Conservation (phyloP, 2,113 vertebrate species). For the Paedocypris sp. region DNA sequence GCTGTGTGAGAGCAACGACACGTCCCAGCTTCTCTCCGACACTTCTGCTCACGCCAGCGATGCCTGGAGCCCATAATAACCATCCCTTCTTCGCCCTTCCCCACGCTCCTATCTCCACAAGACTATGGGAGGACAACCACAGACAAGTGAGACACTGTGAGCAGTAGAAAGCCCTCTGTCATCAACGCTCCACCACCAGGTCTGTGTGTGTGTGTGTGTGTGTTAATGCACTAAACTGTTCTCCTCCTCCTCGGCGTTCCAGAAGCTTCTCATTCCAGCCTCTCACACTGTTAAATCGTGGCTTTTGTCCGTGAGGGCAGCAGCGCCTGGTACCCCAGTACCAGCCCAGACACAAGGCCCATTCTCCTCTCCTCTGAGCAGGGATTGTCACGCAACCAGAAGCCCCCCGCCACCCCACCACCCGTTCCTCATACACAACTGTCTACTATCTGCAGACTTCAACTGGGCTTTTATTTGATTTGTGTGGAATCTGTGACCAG, state of each 20-base stretch:
- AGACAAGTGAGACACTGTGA: constrained; percentile 62
- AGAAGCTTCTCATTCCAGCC: constrained; percentile 58
- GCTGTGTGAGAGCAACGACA: constrained; percentile 8
- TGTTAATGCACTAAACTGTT: constrained; percentile 30
- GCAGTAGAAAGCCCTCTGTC: constrained; percentile 58
- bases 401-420: constrained; percentile 36
- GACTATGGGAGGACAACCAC: constrained; percentile 39
- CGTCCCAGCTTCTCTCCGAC: constrained; percentile 43
- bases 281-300: constrained; percentile 56
- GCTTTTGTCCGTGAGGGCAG: constrained; percentile 54
- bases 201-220: constrained; percentile 19
- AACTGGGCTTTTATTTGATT: constrained; percentile 46
- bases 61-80: constrained; percentile 54
- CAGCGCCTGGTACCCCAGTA: constrained; percentile 54
- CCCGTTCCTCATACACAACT: constrained; percentile 21
- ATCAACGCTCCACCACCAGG: constrained; percentile 41
- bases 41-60: constrained; percentile 40
- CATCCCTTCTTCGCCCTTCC: constrained; percentile 20
- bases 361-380: constrained; percentile 51
- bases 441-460: constrained; percentile 18
- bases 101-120: constrained; percentile 16
- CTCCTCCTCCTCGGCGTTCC: constrained; percentile 55
- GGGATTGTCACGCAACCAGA: constrained; percentile 56
- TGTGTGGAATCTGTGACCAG: constrained; percentile 49
- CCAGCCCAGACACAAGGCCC: constrained; percentile 46